Evolutionary conservation across 2,113 vertebrate genomes (phyloP).

Genomic region (Lasiurus cinereus): DNA sequence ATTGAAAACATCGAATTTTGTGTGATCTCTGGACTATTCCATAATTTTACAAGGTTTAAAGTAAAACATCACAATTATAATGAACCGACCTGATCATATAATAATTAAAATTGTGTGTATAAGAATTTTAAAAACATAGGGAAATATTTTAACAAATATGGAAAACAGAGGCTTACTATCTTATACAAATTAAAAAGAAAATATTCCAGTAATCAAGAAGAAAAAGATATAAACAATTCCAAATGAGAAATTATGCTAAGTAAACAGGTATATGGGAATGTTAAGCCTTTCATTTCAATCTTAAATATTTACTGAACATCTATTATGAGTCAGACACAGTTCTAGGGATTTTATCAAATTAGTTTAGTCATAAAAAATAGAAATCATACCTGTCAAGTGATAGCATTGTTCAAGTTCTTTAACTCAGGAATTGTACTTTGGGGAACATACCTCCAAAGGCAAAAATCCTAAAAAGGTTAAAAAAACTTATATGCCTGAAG

Average conservation of each 20-base stretch:
- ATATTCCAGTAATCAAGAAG: neutral
- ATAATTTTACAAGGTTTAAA: constrained; percentile 42
- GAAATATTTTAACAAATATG: neutral
- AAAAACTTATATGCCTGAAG: neutral
- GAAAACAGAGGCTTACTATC: constrained; percentile 13
- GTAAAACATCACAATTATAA: constrained; percentile 25
- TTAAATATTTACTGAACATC: constrained; percentile 37
- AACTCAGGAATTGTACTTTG: constrained; percentile 40
- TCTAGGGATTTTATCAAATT: constrained; percentile 31
- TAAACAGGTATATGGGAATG: neutral
- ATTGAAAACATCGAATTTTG: neutral
- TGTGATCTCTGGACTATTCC: constrained; percentile 23
- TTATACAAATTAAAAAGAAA: constrained; percentile 42
- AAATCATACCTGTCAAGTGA: neutral
- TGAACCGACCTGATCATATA: constrained; percentile 7
- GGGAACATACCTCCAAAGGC: neutral
- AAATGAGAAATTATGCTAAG: constrained; percentile 49
- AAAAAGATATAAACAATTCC: constrained; percentile 27
- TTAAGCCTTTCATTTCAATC: constrained; percentile 21
- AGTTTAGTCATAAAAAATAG: constrained; percentile 1
- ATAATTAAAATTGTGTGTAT: constrained; percentile 18
- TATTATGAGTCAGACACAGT: neutral
- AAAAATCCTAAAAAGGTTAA: neutral
- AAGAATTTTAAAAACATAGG: neutral
- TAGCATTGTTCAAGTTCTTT: constrained; percentile 23